Base-by-base conservation (phyloP, 2,888 invertebrate species). In the Lycaena phlaeas region DNA sequence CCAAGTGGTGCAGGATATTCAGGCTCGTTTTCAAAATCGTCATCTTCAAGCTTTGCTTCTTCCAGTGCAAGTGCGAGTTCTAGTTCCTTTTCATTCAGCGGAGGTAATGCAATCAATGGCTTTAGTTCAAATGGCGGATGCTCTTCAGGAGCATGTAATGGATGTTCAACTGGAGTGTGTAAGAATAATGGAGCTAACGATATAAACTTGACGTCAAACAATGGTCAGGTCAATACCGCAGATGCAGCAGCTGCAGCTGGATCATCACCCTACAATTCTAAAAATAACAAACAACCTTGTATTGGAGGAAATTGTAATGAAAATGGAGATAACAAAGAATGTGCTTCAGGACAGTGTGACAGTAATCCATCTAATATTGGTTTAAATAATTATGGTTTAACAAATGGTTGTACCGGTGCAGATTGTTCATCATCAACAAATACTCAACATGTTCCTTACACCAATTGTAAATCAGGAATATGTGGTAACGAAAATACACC, bases 21-120 rank as follows among this genome's bases (percentile, higher is more conserved):
- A 47, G 74, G 87, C 64, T 76, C 79, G 61, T 69, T 73, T 61
- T 63, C 86, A 18, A 68, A 79, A 51, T 68, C 84, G 0, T 70
- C 76, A 18, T 61, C 85, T 9, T 70, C 79, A 12, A 84, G 79
- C 49, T 76, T 64, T 29, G 68, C 84, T 10, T 68, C 82, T 27
- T 68, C 78, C 1, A 78, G 81, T 55, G 66, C 82, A 18, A 81
- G 78, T 52, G 62, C 82, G 18, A 79, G 77, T 53, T 64, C 79
- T 2, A 77, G 78, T 49, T 63, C 81, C 4, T 71, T 75, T 46
- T 68, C 81, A 27, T 82, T 65, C 49, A 75, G 53, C 4, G 56
- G 56, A 14, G 27, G 38, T 4, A 51, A 48, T 30, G 45, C 48
- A 10, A 36, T 52, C 10, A 28, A 45, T 27, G 47, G 46, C 17